These are phyloP conservation scores for Tenrec ecaudatus DNA, from an alignment of 2,113 vertebrate species.

Conservation along the genomic window DNA sequence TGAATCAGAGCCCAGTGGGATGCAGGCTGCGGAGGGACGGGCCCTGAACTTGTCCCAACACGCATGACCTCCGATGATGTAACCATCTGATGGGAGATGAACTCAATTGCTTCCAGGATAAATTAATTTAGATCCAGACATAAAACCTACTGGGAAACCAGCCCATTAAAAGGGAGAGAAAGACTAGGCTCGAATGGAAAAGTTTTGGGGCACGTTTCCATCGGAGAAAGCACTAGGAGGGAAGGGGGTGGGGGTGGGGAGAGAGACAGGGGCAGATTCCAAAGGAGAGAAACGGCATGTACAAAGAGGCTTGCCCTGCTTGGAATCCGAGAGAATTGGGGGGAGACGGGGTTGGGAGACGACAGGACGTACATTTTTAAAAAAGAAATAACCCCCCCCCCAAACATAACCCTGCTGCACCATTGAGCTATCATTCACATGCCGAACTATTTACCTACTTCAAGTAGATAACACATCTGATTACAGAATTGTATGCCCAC, in stretches of 20 bases:
- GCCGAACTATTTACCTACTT: no score
- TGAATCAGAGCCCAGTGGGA: not conserved
- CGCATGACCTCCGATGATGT: not conserved
- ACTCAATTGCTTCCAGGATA: constrained; percentile 4
- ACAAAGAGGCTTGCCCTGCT: not conserved
- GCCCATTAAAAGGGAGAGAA: not conserved
- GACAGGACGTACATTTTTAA: not conserved
- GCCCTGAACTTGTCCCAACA: not conserved
- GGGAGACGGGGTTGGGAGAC: no score
- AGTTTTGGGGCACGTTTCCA: fast-evolving
- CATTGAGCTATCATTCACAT: not conserved
- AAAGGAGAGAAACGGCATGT: not conserved
- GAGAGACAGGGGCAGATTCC: not conserved
- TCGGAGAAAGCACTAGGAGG: not conserved
- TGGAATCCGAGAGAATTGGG: not conserved
- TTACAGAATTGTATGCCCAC: not conserved
- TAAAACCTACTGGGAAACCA: not conserved
- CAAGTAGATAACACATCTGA: not conserved
- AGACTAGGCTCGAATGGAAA: not conserved
- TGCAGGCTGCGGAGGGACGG: not conserved
- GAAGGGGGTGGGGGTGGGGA: not conserved
- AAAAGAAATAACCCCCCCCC: no score
- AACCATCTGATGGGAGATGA: not conserved
- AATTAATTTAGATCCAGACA: not conserved
- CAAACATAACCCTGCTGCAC: not conserved